Evolutionary conservation across 2,113 vertebrate species (phyloP).

Genomic region (Ictidomys tridecemlineatus): DNA sequence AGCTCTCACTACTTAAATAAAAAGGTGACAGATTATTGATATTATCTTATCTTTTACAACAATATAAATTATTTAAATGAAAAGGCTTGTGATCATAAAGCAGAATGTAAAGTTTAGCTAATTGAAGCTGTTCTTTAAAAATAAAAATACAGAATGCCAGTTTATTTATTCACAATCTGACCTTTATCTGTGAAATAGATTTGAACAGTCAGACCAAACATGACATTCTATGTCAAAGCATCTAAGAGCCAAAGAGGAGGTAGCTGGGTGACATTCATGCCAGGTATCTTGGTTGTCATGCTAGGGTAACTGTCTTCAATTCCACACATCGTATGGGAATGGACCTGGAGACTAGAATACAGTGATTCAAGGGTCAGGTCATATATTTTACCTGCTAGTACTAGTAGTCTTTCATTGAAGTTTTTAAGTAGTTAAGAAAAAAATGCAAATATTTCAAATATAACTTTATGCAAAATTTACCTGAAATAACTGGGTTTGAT

Average conservation of each 20-base stretch:
- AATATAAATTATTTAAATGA: neutral
- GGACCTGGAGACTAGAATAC: neutral
- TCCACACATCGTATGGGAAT: neutral
- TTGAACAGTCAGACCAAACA: neutral
- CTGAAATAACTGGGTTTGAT: slow-evolving; percentile 21
- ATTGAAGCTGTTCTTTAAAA: slow-evolving; percentile 19
- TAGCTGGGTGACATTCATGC: too few relatives aligned
- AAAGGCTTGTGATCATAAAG: neutral
- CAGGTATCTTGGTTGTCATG: neutral
- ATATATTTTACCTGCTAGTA: neutral
- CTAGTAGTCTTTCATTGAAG: neutral
- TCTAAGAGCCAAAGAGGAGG: neutral
- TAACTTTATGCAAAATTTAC: neutral
- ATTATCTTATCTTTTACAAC: neutral
- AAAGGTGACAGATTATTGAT: neutral
- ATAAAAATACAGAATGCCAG: neutral
- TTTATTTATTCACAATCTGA: slow-evolving; percentile 4
- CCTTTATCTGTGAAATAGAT: neutral
- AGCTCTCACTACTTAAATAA: neutral
- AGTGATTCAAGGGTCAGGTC: neutral
- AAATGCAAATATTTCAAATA: slow-evolving; percentile 9
- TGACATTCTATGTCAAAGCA: neutral
- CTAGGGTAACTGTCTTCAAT: too few relatives aligned
- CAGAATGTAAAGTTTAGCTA: slow-evolving; percentile 25
- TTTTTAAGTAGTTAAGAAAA: slow-evolving; percentile 13